Evolutionary conservation across 2,113 vertebrate species (phyloP), one percentile per base, ranked within the genome.

Genomic region (Illadopsis cleaveri): DNA sequence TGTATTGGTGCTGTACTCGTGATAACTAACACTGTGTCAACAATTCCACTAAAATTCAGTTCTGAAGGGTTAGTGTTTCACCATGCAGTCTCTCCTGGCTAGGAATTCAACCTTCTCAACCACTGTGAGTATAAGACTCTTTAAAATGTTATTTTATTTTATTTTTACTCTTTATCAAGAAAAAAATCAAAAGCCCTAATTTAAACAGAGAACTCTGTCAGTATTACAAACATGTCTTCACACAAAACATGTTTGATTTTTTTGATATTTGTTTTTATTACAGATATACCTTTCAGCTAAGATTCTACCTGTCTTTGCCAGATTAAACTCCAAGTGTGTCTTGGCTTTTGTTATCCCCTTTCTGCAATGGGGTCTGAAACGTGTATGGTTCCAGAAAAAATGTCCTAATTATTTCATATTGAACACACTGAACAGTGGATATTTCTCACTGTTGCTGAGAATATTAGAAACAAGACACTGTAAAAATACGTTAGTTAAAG

Each of bases 51-150:
- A 80, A 89, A 95, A 90, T 82, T 13, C 22, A n/a, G 92, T 97
- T 94, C 89, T 86, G 71, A 94, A 84, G 81, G 72, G 71, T 91
- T 77, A 85, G 70, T 89, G 75, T 56, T 94, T 92, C 84, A 61
- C 30, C 38, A 62, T 8, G 2, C 42, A 77, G 40, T 40, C 61
- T 87, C 84, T 96, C 54, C 75, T 57, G 73, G 51, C 42, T 38
- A 79, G 42, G 16, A 89, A 61, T 68, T 62, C 54, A 68, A 70
- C 7, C 2, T 85, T 58, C 50, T 48, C 37, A 92, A 64, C 54
- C 10, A 48, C 21, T 90, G 31, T 71, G 38, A 93, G 64, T 87
- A 86, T 54, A 40, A 69, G 92, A 90, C 56, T 35, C 24, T 76
- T 68, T 91, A 6, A 57, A 76, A 89, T 23, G 13, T 48, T 80